These are phyloP conservation scores for Monodelphis domestica DNA, from an alignment of 2,797 vertebrate species.

Conservation along the genomic window DNA sequence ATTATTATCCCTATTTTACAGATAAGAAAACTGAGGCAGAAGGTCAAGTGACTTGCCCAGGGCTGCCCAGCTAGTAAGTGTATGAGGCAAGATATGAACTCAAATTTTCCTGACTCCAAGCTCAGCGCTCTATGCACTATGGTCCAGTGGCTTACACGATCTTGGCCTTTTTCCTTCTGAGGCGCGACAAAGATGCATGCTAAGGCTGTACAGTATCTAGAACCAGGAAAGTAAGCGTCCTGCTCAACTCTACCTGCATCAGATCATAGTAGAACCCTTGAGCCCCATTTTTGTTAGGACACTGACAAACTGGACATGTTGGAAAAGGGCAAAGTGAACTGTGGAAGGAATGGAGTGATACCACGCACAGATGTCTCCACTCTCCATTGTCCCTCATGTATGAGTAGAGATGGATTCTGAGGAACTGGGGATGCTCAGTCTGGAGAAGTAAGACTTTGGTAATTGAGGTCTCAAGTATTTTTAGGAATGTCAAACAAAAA, in stretches of 20 bases:
- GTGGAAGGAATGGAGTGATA: background rate
- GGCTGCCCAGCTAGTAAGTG: background rate
- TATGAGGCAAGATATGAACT: background rate
- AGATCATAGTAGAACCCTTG: background rate
- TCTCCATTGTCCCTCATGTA: background rate
- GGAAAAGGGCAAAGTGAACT: background rate
- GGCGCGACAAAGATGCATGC: background rate
- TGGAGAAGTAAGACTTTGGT: background rate
- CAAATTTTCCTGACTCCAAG: background rate
- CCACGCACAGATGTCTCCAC: background rate
- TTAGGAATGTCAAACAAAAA: background rate
- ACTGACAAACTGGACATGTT: background rate
- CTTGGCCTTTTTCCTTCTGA: background rate
- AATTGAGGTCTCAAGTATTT: background rate
- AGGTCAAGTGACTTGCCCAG: background rate
- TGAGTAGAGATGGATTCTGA: background rate
- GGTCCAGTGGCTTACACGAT: background rate
- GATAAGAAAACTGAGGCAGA: background rate
- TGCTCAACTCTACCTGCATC: background rate
- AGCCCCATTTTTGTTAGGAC: background rate
- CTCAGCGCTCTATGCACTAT: background rate
- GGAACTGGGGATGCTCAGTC: background rate
- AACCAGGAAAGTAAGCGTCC: background rate
- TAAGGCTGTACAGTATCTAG: background rate
- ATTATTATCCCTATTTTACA: background rate